phyloP scores from a whole-genome alignment of 2,888 invertebrate species.

The Plebejus argus region DNA sequence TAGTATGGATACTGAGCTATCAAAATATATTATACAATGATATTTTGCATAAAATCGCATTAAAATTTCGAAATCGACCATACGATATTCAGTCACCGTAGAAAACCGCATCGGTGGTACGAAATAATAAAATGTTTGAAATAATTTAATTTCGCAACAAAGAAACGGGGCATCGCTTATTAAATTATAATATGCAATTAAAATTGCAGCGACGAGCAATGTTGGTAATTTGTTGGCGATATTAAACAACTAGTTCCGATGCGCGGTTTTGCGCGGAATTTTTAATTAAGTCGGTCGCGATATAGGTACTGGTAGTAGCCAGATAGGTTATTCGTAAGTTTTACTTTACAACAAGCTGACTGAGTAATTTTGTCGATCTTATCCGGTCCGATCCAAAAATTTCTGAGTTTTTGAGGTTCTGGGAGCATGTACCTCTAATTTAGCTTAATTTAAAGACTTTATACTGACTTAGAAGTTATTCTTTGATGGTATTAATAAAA shows the following conservation, averaged over 20 bases:
- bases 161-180: slow-evolving; percentile 8
- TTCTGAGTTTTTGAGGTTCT: no score
- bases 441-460: no score
- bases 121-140: not conserved
- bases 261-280: not conserved
- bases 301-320: not conserved
- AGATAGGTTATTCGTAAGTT: no score
- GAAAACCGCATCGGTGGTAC: not conserved
- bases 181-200: slow-evolving; percentile 19
- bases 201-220: not conserved
- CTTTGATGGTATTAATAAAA: no score
- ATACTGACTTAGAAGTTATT: no score
- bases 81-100: not conserved
- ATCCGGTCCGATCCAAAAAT: no score
- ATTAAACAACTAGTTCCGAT: not conserved
- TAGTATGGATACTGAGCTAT: no score
- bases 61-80: not conserved
- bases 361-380: no score
- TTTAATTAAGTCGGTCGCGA: not conserved
- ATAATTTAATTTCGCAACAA: slow-evolving; percentile 13
- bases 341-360: no score
- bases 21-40: not conserved
- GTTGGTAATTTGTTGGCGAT: not conserved
- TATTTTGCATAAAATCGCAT: not conserved
- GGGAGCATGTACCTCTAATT: no score